A percentile compares a stretch with the other conserved stretches of the same genome.
phyloP scores from a whole-genome alignment of 2,888 invertebrate genomes.

The Pelosia muscerda region DNA sequence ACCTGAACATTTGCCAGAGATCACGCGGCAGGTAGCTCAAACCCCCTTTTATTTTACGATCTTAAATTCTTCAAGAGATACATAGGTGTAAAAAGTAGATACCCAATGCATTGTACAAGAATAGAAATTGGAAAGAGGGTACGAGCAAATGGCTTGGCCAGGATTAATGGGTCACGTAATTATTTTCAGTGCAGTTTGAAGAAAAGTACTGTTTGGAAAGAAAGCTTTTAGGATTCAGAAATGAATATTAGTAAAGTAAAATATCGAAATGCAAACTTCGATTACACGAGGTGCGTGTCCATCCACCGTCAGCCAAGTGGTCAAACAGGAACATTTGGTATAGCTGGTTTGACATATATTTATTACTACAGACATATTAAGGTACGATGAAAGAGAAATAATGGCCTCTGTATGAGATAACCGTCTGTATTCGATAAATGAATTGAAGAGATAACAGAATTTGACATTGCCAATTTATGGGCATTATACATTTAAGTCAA shows the following conservation, averaged over 20 bases:
- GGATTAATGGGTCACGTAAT: slow-evolving; percentile 72
- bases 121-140: slow-evolving; percentile 66
- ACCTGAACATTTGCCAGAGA: slow-evolving; percentile 64
- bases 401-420: neutral
- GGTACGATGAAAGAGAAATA: neutral
- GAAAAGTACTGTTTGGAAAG: too few relatives aligned
- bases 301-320: neutral
- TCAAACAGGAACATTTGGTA: neutral
- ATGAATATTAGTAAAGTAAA: too few relatives aligned
- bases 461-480: too few relatives aligned
- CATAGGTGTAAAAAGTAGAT: slow-evolving; percentile 76
- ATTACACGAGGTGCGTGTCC: neutral
- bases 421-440: too few relatives aligned
- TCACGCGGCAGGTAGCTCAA: slow-evolving; percentile 64
- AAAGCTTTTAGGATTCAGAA: too few relatives aligned
- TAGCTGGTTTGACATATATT: neutral
- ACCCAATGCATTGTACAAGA: slow-evolving; percentile 54
- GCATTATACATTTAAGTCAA: too few relatives aligned
- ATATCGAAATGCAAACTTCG: too few relatives aligned
- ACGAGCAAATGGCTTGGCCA: slow-evolving; percentile 60
- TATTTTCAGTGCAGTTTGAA: slow-evolving; percentile 52
- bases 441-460: too few relatives aligned
- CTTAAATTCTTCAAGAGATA: slow-evolving; percentile 83
- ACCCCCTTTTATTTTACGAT: slow-evolving; percentile 84
- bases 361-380: neutral